Evolutionary conservation across 1,140 invertebrate genomes (phyloP).

Genomic region (Leguminivora glycinivorella): DNA sequence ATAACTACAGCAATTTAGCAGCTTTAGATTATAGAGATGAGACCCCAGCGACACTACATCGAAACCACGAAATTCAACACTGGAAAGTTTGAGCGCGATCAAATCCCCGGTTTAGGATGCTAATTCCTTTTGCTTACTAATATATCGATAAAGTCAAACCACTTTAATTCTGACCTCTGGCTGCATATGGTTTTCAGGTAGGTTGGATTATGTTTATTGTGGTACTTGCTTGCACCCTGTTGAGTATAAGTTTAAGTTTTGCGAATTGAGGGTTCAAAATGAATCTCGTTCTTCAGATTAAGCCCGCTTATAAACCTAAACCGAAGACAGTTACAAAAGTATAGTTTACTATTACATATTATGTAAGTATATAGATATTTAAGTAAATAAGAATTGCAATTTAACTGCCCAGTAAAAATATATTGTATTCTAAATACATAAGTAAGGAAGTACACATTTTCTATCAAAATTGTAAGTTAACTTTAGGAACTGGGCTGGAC

Average conservation of each 20-base stretch:
- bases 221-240: neutral
- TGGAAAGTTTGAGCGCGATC: slow-evolving; percentile 7
- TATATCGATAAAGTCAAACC: neutral
- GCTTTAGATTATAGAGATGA: neutral
- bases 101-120: neutral
- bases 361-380: too few species aligned
- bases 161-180: neutral
- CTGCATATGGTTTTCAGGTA: too few species aligned
- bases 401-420: too few species aligned
- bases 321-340: neutral
- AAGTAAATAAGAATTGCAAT: too few species aligned
- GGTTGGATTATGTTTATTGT: neutral
- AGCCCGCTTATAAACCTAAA: neutral
- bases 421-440: too few species aligned
- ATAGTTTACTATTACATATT: neutral
- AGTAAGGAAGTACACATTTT: too few species aligned
- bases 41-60: neutral
- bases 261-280: neutral
- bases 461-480: too few species aligned
- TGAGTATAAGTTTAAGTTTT: too few species aligned
- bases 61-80: slow-evolving; percentile 7
- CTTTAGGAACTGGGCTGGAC: too few species aligned
- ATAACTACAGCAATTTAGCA: neutral
- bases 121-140: neutral
- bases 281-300: neutral